A percentile compares a stretch with the other conserved stretches of the same genome.
phyloP scores from a whole-genome alignment of 2,797 vertebrate species.

The Molothrus ater region DNA sequence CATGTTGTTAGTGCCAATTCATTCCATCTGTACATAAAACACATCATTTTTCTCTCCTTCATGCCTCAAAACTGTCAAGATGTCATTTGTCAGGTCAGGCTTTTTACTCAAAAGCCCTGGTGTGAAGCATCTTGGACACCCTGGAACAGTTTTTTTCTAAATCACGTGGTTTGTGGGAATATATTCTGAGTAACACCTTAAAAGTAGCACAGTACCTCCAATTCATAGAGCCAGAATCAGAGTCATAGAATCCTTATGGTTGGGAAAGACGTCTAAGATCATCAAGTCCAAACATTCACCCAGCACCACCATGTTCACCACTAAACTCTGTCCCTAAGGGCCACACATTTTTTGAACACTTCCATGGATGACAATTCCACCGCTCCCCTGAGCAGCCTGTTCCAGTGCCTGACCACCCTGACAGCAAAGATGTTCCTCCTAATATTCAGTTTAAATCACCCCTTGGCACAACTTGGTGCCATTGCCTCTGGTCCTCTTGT shows the following conservation, averaged over 20 bases:
- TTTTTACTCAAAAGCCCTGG: neutral
- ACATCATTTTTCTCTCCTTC: neutral
- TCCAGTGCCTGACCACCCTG: neutral
- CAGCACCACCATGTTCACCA: neutral
- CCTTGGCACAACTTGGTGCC: neutral
- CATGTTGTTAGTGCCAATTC: neutral
- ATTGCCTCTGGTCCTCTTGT: neutral
- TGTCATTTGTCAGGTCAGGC: neutral
- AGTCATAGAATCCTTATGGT: neutral
- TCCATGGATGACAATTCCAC: neutral
- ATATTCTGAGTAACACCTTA: neutral
- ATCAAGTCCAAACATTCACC: neutral
- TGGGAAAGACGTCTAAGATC: neutral
- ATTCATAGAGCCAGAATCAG: neutral
- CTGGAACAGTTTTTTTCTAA: neutral
- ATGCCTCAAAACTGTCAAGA: neutral
- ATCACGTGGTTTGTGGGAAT: neutral
- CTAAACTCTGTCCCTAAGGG: neutral
- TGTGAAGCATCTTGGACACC: neutral
- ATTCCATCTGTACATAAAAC: neutral
- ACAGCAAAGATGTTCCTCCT: neutral
- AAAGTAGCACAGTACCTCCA: neutral
- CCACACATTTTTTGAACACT: neutral
- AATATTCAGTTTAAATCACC: neutral
- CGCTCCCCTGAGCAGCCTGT: neutral